Evolutionary conservation across 2,888 invertebrate genomes (phyloP).

Genomic region (Dysmachus trigonus): DNA sequence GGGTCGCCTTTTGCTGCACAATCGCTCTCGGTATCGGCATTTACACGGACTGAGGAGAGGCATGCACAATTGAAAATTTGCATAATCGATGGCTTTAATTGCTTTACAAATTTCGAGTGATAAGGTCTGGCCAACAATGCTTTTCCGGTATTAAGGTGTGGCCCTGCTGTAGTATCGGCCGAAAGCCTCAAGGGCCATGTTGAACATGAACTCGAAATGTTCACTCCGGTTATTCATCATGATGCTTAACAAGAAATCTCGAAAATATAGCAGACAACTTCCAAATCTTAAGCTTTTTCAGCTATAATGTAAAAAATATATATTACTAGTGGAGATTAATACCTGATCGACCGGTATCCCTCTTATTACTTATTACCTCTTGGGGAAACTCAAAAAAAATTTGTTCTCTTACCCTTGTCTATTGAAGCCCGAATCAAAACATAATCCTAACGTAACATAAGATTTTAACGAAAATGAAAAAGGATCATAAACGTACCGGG

Average conservation of each 20-base stretch:
- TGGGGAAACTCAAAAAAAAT: no score
- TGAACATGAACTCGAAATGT: neutral
- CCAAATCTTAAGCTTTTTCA: neutral
- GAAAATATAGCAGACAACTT: neutral
- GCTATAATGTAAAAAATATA: no score
- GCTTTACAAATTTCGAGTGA: conserved; percentile 43
- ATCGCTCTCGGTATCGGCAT: conserved; percentile 22
- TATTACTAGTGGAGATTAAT: no score
- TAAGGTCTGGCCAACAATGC: conserved; percentile 36
- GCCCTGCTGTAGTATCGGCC: neutral
- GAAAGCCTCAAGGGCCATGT: neutral
- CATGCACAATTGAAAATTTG: conserved; percentile 44
- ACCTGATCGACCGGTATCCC: no score
- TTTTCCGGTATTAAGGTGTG: conserved; percentile 26
- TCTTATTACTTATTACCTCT: no score
- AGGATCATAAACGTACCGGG: no score
- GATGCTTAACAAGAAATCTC: neutral
- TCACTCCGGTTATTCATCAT: neutral
- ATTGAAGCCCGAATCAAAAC: no score
- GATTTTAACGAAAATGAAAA: no score
- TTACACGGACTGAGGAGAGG: conserved; percentile 29
- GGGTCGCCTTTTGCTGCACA: neutral
- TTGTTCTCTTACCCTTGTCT: no score
- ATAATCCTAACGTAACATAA: no score
- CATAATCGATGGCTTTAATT: conserved; percentile 46